Conservation (phyloP, 92 coral and sea anemone species). For the Phenganax subtilis region DNA sequence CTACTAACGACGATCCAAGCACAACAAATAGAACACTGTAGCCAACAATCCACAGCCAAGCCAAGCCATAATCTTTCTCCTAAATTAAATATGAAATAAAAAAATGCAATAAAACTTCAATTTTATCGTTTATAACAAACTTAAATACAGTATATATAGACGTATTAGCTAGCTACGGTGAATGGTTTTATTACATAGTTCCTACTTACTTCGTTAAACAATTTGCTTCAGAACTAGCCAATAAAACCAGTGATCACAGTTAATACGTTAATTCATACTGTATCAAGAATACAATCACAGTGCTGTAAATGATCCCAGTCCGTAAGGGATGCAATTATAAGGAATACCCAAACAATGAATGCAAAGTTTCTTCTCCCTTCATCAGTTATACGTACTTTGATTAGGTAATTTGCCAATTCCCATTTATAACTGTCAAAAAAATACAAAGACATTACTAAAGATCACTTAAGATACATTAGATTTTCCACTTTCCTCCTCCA, state of each 20-base stretch:
- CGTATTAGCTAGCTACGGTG: too few relatives aligned
- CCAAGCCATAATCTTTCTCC: constrained; percentile 76
- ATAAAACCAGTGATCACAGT: too few relatives aligned
- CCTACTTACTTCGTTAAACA: too few relatives aligned
- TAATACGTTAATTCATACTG: too few relatives aligned
- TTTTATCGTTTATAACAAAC: not conserved
- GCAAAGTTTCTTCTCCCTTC: too few relatives aligned
- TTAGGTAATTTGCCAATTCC: constrained; percentile 75
- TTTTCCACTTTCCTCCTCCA: too few relatives aligned
- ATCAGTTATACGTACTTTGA: constrained; percentile 50
- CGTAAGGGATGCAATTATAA: not conserved
- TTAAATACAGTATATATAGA: not conserved
- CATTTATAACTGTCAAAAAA: constrained; percentile 60
- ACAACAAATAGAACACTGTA: constrained; percentile 78
- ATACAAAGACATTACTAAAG: not conserved
- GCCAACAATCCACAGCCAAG: constrained; percentile 94
- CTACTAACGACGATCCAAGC: constrained; percentile 75
- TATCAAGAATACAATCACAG: not conserved
- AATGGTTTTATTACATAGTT: too few relatives aligned
- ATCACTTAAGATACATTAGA: too few relatives aligned
- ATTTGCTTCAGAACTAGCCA: too few relatives aligned
- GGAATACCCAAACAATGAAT: too few relatives aligned
- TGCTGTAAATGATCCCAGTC: not conserved
- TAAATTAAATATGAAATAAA: not conserved
- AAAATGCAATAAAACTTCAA: too few relatives aligned